Conservation (phyloP, 2,797 vertebrate genomes). For the Galagoides demidoff region DNA sequence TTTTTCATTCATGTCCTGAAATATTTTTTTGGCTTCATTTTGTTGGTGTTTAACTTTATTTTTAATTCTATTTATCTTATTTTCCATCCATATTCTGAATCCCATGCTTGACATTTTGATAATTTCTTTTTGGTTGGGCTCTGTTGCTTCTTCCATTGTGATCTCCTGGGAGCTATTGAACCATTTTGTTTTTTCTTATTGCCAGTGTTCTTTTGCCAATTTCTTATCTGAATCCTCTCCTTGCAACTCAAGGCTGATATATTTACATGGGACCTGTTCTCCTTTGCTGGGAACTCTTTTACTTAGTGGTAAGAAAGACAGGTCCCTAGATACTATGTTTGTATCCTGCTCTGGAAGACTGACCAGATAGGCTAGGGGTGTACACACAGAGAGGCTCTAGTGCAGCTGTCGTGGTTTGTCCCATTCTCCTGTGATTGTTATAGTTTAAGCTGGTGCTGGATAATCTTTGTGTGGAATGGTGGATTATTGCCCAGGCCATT, state of each 20-base stretch:
- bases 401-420: not conserved
- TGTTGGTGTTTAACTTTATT: not conserved
- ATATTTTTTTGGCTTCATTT: not conserved
- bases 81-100: not conserved
- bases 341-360: not conserved
- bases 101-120: not conserved
- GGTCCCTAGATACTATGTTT: not conserved
- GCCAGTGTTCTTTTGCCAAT: not conserved
- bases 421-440: not conserved
- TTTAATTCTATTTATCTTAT: not conserved
- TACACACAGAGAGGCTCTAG: not conserved
- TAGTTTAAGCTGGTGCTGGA: not conserved
- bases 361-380: not conserved
- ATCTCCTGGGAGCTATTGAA: not conserved
- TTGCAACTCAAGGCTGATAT: not conserved
- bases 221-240: not conserved
- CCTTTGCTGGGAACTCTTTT: not conserved
- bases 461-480: not conserved
- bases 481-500: no score
- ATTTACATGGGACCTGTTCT: not conserved
- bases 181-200: not conserved
- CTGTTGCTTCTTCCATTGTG: not conserved
- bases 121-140: not conserved
- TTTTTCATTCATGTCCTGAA: not conserved
- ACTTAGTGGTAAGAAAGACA: not conserved